Percentiles rank a stretch among this genome's conserved stretches.
Evolutionary conservation across 2,797 vertebrate genomes (phyloP).

Genomic region (Otolemur crassicaudatus): DNA sequence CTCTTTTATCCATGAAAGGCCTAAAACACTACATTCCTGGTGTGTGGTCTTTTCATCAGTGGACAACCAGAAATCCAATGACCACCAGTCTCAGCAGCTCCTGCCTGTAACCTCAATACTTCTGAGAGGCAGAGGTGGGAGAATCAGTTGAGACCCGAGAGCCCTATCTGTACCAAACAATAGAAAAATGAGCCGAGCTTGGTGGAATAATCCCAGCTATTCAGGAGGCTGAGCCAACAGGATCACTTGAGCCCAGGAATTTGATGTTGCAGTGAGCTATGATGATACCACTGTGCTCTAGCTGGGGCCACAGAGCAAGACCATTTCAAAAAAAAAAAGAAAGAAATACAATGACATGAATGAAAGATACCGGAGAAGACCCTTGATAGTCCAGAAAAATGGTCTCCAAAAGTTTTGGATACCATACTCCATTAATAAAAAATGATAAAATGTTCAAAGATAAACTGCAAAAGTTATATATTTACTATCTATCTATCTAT

Average conservation of each 20-base stretch:
- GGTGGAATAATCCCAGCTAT: not conserved
- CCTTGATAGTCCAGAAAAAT: not conserved
- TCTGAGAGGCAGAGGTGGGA: not conserved
- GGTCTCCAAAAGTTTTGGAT: not conserved
- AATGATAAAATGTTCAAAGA: constrained; percentile 18
- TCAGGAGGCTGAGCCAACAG: not conserved
- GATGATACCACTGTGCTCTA: not conserved
- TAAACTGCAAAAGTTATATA: not conserved
- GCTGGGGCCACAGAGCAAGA: not conserved
- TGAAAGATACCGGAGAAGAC: not conserved
- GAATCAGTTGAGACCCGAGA: not conserved
- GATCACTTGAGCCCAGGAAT: not conserved
- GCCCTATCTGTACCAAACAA: not conserved
- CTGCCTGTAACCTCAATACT: not conserved
- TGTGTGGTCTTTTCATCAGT: not conserved
- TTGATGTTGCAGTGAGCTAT: not conserved
- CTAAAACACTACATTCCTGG: not conserved
- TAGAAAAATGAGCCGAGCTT: not conserved
- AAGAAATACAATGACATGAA: not conserved
- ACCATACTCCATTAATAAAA: not conserved
- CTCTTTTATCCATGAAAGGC: not conserved
- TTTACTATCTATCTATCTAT: not conserved
- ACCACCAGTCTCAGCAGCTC: not conserved
- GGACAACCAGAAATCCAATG: not conserved
- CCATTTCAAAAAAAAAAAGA: not conserved